Evolutionary conservation across 2,888 invertebrate species (phyloP), one percentile per base, ranked within the genome.

Genomic region (Itoplectis maculator): DNA sequence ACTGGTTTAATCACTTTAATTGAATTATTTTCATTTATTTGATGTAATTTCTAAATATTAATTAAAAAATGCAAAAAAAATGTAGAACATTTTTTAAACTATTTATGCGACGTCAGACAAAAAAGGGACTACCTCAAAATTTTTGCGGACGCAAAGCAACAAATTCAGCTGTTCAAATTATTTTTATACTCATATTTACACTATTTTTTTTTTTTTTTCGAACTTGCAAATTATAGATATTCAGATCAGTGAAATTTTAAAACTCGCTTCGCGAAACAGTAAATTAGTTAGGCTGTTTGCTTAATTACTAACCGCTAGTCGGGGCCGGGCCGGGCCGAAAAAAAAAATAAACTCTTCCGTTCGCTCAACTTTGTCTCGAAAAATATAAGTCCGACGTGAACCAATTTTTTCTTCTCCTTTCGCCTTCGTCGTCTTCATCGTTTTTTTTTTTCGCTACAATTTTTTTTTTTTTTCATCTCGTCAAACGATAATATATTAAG

Each of bases 311-410:
- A 73, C 40, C 73, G 83, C 83, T 81, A 80, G 79, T 81, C 5
- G 5, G 3, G 5, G 79, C 82, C 5, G 5, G 3, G 5, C 80
- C 81, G 78, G 78, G 82, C 72, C 81, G 83, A 45, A 45, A 42
- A 47, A 73, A 66, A 88, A 82, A 73, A 79, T 88, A 89, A 91
- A 89, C 87, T 88, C 88, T 86, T 87, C 87, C 73, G 56, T 83
- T 84, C n/a, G n/a, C 83, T 88, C 82, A 84, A 84, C 79, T 84
- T 83, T n/a, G 79, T 83, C 87, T 91, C 90, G 86, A 92, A 92
- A 91, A 92, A 92, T 92, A 92, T 91, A 90, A 90, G 88, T 91
- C 90, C 86, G 87, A 90, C 87, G 87, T 86, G 88, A 91, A 89
- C 87, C 86, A 88, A 89, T 89, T 88, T 89, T 88, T 88, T 86